A percentile compares a stretch with the other conserved stretches of the same genome.
These are phyloP conservation scores for Babyrousa celebensis DNA, from an alignment of 2,797 vertebrate species.

Conservation along the genomic window DNA sequence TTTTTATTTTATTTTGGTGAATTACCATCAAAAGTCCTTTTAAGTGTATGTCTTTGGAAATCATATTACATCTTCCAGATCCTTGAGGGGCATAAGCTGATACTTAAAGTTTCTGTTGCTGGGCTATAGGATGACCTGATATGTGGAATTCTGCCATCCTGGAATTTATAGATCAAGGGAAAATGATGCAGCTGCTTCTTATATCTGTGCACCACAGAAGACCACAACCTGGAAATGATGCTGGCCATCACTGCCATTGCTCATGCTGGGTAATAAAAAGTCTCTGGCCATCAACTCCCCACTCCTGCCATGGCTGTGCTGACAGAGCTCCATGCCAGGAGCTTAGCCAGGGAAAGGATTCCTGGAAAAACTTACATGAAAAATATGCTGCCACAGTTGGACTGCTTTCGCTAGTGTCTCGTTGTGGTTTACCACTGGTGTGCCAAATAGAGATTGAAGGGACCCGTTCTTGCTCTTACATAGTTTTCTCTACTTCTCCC, in stretches of 20 bases:
- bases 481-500: not conserved
- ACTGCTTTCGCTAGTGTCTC: not conserved
- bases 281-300: constrained; percentile 7
- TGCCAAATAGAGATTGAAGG: not conserved
- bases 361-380: not conserved
- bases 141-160: not conserved
- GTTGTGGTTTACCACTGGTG: not conserved
- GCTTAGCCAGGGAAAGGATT: constrained; percentile 23
- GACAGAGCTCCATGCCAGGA: constrained; percentile 4
- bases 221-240: not conserved
- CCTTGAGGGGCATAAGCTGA: not conserved
- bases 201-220: not conserved
- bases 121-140: not conserved
- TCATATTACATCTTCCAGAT: constrained; percentile 36
- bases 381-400: not conserved
- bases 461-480: not conserved
- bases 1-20: constrained; percentile 62
- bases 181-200: not conserved
- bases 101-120: constrained; percentile 43
- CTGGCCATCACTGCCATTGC: not conserved
- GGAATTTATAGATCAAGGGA: not conserved
- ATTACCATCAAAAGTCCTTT: constrained; percentile 31
- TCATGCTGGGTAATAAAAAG: not conserved
- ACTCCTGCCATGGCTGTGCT: not conserved
- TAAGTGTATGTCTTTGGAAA: constrained; percentile 61